A percentile compares a stretch with the other conserved stretches of the same genome.
Conservation (phyloP, 2,888 invertebrate genomes). For the Biston betularia region DNA sequence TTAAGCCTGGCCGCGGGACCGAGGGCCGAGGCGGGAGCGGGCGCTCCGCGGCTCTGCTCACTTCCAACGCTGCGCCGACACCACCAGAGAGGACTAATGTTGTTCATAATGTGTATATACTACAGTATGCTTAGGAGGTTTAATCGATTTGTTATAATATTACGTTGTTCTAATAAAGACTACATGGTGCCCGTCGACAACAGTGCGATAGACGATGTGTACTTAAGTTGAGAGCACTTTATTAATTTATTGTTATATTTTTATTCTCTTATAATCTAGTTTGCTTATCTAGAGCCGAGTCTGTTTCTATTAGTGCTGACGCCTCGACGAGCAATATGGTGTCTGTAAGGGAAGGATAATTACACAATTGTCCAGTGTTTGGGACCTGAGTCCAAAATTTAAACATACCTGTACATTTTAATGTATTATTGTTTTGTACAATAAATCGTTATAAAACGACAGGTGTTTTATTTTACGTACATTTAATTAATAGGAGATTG, state of each 20-base stretch:
- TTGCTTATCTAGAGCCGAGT: constrained; percentile 84
- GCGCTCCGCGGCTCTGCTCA: constrained; percentile 52
- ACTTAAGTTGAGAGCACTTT: constrained; percentile 85
- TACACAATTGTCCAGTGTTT: constrained; percentile 83
- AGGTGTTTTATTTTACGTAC: constrained; percentile 62
- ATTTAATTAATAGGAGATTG: not conserved
- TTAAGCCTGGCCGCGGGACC: constrained; percentile 45
- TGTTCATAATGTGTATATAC: constrained; percentile 86
- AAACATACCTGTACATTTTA: constrained; percentile 87
- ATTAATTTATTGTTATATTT: constrained; percentile 85
- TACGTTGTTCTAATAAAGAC: constrained; percentile 85
- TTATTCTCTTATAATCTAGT: constrained; percentile 82
- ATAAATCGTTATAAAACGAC: constrained; percentile 86
- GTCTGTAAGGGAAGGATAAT: constrained; percentile 85
- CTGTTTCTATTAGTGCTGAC: constrained; percentile 85
- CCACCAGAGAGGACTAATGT: constrained; percentile 77
- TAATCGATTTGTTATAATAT: constrained; percentile 84
- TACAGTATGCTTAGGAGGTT: constrained; percentile 85
- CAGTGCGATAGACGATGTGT: constrained; percentile 85
- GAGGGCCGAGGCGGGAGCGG: constrained; percentile 49
- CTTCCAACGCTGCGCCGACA: constrained; percentile 55
- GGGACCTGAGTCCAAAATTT: constrained; percentile 84
- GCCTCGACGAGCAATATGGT: constrained; percentile 86
- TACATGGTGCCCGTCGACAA: constrained; percentile 86
- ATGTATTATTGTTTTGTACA: constrained; percentile 87